Base-by-base conservation (phyloP, 2,797 vertebrate species). In the Gobio occitaniae region DNA sequence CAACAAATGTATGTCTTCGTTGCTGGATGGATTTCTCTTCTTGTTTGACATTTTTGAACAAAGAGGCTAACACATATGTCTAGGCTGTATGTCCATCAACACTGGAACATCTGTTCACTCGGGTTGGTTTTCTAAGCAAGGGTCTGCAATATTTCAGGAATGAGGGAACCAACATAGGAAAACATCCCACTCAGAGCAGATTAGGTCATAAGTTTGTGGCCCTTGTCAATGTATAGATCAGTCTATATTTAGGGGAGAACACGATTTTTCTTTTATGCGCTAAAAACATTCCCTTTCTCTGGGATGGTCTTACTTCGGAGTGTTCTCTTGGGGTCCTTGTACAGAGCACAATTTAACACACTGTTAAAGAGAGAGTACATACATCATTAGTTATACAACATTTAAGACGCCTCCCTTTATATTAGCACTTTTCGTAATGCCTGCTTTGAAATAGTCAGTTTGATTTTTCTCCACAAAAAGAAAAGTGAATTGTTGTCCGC, bases 351-450 rank as follows among this genome's bases (percentile, higher is more conserved):
- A 25, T 76, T 78, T 77, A 71, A 61, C 75, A 69, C 83, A 70
- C 75, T 87, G 80, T 78, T 83, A 87, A 88, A 87, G 81, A 88
- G 78, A 86, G 50, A 80, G 59, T 48, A 85, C 83, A 71, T 87
- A 84, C 82, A 80, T 70, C 78, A 85, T 78, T 86, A 70, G 54
- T 88, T 84, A 84, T 72, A 78, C 84, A 78, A 87, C 86, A 87
- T 80, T 87, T 82, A 88, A 87, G 80, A 88, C 61, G 80, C 74
- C 82, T 63, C 56, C 75, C 72, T 84, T 82, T 76, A 69, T 77
- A 84, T 80, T 59, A 61, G 71, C 77, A 68, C 32, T 84, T 65
- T 82, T 80, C 70, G 69, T 72, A 80, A 59, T 38, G 75, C 76
- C 75, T 83, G 68, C 38, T 72, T 78, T 29, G 38, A 84, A 76